A percentile compares a stretch with the other conserved stretches of the same genome.
Conservation (phyloP, 2,113 vertebrate genomes). For the Microtus oregoni region DNA sequence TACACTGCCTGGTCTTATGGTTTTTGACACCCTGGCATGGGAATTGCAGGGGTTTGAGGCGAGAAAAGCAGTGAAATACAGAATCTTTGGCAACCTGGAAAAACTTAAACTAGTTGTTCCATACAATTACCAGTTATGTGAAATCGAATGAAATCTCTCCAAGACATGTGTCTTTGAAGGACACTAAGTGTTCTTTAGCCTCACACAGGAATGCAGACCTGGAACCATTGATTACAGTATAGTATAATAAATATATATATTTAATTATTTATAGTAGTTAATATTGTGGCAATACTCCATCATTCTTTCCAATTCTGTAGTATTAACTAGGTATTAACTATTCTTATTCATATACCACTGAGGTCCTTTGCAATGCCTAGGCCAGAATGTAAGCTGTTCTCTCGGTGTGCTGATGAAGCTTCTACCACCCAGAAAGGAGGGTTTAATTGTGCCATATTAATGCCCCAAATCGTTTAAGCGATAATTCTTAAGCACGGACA, state of each 20-base stretch:
- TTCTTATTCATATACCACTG: background rate
- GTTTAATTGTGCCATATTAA: background rate
- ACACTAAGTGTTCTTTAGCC: background rate
- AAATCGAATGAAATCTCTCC: background rate
- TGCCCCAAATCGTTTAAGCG: background rate
- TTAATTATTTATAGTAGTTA: background rate
- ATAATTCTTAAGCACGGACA: background rate
- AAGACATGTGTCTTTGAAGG: background rate
- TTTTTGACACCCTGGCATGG: conserved; percentile 37
- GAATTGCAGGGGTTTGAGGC: conserved; percentile 15
- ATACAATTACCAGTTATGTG: background rate
- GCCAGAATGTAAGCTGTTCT: background rate
- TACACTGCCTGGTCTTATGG: background rate
- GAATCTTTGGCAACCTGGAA: conserved; percentile 13
- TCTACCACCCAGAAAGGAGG: background rate
- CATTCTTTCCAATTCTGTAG: background rate
- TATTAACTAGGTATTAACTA: background rate
- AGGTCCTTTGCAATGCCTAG: background rate
- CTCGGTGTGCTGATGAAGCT: background rate
- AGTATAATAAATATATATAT: too few relatives aligned
- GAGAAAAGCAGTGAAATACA: conserved; percentile 44
- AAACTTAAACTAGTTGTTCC: conserved; percentile 4
- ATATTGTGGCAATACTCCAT: background rate
- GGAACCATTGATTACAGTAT: background rate
- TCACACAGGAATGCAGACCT: background rate